Evolutionary conservation across 2,888 invertebrate genomes (phyloP).

Genomic region (Thereva nobilitata): DNA sequence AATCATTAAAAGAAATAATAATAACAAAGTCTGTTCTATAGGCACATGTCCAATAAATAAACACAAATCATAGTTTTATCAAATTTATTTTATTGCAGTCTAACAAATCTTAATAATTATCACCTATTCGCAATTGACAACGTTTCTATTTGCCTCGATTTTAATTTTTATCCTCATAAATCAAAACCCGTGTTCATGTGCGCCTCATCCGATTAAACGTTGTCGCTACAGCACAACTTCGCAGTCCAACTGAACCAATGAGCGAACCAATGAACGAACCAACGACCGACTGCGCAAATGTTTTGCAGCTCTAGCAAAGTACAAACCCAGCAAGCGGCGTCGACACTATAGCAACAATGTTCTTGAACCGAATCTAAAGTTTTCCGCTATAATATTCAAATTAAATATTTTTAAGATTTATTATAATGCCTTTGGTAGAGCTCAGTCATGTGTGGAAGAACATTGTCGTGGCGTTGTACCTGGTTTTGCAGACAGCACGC

Average conservation of each 20-base stretch:
- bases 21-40: not conserved
- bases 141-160: too few relatives aligned
- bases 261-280: not conserved
- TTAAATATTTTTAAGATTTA: slow-evolving; percentile 34
- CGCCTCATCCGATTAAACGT: slow-evolving; percentile 11
- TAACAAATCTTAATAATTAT: too few relatives aligned
- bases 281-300: slow-evolving; percentile 15
- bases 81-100: not conserved
- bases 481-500: not conserved
- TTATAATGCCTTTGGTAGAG: slow-evolving; percentile 13
- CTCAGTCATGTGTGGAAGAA: too few relatives aligned
- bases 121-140: too few relatives aligned
- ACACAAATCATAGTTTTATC: slow-evolving; percentile 25
- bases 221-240: not conserved
- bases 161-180: not conserved
- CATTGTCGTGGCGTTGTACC: too few relatives aligned
- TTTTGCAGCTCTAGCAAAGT: slow-evolving; percentile 8
- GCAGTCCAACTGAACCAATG: too few relatives aligned
- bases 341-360: slow-evolving; percentile 8
- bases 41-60: slow-evolving; percentile 23
- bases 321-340: not conserved
- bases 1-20: too few relatives aligned
- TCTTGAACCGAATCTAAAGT: slow-evolving; percentile 25
- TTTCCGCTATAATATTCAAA: slow-evolving; percentile 35
- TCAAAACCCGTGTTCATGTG: slow-evolving; percentile 26